phyloP scores from a whole-genome alignment of 1,140 invertebrate species.

The Drosophila saltans region DNA sequence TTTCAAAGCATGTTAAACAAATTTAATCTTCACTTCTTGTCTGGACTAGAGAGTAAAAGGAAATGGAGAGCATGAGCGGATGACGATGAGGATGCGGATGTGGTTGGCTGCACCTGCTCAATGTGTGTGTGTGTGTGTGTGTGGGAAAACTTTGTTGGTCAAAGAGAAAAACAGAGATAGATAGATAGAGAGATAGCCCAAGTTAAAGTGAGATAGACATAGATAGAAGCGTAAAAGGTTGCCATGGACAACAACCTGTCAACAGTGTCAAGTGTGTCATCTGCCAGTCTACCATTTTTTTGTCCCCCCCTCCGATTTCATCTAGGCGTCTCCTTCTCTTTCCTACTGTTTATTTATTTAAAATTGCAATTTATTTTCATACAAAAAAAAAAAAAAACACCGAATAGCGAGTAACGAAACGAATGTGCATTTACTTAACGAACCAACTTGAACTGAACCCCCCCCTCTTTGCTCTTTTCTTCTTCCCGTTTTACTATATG shows the following conservation, averaged over 20 bases:
- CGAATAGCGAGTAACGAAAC: too few relatives aligned
- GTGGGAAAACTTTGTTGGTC: slow-evolving; percentile 59
- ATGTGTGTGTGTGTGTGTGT: slow-evolving; percentile 23
- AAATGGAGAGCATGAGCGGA: slow-evolving; percentile 14
- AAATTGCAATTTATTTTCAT: slow-evolving; percentile 73
- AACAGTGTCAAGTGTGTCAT: slow-evolving; percentile 34
- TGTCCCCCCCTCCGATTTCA: background rate
- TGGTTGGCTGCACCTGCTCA: slow-evolving; percentile 45
- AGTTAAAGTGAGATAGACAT: background rate
- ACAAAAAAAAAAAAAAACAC: slow-evolving; percentile 38
- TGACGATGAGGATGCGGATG: slow-evolving; percentile 31
- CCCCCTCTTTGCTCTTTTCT: background rate
- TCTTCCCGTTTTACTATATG: too few relatives aligned
- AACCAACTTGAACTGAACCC: slow-evolving; percentile 28
- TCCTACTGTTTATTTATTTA: slow-evolving; percentile 63
- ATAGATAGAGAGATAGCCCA: background rate
- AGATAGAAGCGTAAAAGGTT: slow-evolving; percentile 46
- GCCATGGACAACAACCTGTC: slow-evolving; percentile 27
- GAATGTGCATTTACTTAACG: slow-evolving; percentile 66
- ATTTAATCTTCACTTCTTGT: slow-evolving; percentile 80
- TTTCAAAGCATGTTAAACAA: slow-evolving; percentile 76
- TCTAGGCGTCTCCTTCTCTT: background rate
- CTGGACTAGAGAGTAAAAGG: slow-evolving; percentile 43
- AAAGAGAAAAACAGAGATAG: background rate
- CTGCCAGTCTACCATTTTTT: slow-evolving; percentile 8